Percentiles rank a stretch among this genome's conserved stretches.
These are phyloP conservation scores for Bergia puertoricense DNA, from an alignment of 92 coral and sea anemone genomes.

Conservation along the genomic window DNA sequence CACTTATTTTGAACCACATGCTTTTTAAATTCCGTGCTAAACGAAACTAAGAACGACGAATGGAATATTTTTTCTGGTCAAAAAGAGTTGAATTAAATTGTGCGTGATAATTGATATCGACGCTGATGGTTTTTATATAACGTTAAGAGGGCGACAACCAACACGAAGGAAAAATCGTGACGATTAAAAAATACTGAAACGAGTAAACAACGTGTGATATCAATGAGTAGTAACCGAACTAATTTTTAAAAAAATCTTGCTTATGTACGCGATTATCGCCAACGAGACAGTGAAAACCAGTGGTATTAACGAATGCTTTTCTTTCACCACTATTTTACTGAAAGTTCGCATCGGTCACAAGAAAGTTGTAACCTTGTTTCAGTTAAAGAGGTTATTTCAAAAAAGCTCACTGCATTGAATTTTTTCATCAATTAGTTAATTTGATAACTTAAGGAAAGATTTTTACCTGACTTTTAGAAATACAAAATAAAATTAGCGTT, in stretches of 20 bases:
- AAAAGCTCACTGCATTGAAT: no score
- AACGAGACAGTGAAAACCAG: background rate
- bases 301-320: background rate
- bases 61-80: background rate
- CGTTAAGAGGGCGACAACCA: background rate
- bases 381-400: no score
- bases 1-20: background rate
- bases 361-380: no score
- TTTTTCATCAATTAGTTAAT: no score
- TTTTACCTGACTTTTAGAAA: no score
- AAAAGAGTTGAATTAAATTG: background rate
- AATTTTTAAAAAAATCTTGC: background rate
- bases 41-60: background rate
- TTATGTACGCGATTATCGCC: no score
- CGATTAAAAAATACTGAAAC: slow-evolving; percentile 4
- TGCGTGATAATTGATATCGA: background rate
- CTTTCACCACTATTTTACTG: background rate
- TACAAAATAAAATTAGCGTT: no score
- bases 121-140: background rate
- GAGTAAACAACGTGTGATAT: slow-evolving; percentile 12
- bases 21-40: background rate
- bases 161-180: slow-evolving; percentile 21
- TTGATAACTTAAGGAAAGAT: no score
- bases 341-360: no score
- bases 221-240: background rate